A percentile compares a stretch with the other conserved stretches of the same genome.
Conservation (phyloP, 2,797 vertebrate genomes). For the Acrocephalus scirpaceus region DNA sequence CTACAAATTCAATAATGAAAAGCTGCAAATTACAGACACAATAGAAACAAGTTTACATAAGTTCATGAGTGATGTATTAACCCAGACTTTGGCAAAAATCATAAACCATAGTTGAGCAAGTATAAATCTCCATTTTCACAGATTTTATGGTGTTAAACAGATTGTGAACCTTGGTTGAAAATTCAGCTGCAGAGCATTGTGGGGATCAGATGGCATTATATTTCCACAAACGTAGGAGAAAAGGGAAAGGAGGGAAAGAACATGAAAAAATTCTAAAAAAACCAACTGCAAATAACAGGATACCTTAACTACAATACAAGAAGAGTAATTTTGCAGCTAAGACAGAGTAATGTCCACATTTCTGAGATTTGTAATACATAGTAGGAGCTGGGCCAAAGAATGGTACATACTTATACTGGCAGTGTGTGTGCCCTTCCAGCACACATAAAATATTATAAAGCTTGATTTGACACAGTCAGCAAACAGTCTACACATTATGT, state of each 20-base stretch:
- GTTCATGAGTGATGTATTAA: background rate
- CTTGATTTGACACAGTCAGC: slow-evolving; percentile 14
- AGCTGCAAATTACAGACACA: background rate
- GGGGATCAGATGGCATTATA: background rate
- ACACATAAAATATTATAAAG: slow-evolving; percentile 33
- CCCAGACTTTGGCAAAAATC: background rate
- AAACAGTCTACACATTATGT: background rate
- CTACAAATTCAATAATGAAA: background rate
- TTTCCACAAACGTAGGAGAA: background rate
- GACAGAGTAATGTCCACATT: slow-evolving; percentile 47
- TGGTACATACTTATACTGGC: background rate
- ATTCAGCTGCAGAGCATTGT: background rate
- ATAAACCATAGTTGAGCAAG: background rate
- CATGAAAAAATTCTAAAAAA: background rate
- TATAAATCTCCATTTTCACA: background rate
- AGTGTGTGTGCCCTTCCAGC: background rate
- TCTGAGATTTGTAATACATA: slow-evolving; percentile 23
- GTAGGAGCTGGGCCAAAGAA: slow-evolving; percentile 6
- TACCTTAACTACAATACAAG: slow-evolving; percentile 47
- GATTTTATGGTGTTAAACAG: background rate
- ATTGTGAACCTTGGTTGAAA: background rate
- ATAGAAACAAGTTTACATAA: background rate
- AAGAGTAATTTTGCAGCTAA: slow-evolving; percentile 48
- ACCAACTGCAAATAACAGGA: background rate
- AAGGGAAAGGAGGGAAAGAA: background rate